Conservation (phyloP, 2,888 invertebrate species). For the Cyrtodaria siliqua region DNA sequence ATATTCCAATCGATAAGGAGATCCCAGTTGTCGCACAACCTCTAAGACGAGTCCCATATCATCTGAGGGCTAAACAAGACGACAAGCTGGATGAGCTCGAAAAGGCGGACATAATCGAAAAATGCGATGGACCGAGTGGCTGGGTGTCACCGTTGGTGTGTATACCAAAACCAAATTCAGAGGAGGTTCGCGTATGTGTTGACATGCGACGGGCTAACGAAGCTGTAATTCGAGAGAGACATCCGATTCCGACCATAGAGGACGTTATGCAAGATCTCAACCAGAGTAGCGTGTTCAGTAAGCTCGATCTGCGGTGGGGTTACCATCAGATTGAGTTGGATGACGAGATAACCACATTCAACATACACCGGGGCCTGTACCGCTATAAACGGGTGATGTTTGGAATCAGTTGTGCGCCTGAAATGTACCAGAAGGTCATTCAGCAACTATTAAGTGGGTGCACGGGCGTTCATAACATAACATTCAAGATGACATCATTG, state of each 20-base stretch:
- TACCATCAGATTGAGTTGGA: conserved; percentile 51
- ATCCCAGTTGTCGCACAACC: conserved; percentile 8
- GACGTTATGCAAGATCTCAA: conserved; percentile 37
- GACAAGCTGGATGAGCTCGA: conserved; percentile 20
- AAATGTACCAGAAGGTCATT: conserved; percentile 48
- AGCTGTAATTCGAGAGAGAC: conserved; percentile 30
- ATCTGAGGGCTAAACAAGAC: conserved; percentile 5
- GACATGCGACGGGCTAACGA: conserved; percentile 50
- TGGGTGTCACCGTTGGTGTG: conserved; percentile 39
- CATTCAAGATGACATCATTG: conserved; percentile 56
- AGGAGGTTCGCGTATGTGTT: conserved; percentile 40
- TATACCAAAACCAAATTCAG: conserved; percentile 22
- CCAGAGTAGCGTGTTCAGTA: conserved; percentile 56
- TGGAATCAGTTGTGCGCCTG: conserved; percentile 41
- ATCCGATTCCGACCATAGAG: conserved; percentile 35
- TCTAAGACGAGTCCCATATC: conserved; percentile 2
- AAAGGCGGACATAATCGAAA: conserved; percentile 31
- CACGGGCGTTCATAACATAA: conserved; percentile 43
- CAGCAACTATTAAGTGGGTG: conserved; percentile 35
- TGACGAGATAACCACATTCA: too few relatives aligned
- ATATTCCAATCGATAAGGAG: conserved; percentile 3
- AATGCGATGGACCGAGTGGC: conserved; percentile 17
- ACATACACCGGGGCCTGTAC: too few relatives aligned
- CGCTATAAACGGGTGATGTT: conserved; percentile 41
- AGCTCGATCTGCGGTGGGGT: conserved; percentile 65